Percentiles rank a stretch among this genome's conserved stretches.
Conservation (phyloP, 2,888 invertebrate genomes). For the Gymnocheta viridis region DNA sequence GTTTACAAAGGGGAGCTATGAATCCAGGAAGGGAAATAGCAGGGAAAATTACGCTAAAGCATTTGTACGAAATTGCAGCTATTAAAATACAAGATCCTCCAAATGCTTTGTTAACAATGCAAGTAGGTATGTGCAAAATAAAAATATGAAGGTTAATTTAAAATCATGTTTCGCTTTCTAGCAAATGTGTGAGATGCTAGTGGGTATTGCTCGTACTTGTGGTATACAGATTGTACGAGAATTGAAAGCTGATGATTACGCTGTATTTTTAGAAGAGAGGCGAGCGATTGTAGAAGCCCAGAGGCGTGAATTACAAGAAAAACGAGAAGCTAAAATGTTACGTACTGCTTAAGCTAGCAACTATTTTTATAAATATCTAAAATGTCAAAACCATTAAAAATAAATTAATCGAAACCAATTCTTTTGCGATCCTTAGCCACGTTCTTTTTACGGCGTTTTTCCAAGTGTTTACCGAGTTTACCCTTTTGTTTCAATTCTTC, state of each 20-base stretch:
- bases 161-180: constrained; percentile 76
- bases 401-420: constrained; percentile 77
- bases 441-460: constrained; percentile 90
- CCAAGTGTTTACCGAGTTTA: constrained; percentile 90
- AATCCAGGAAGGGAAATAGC: constrained; percentile 87
- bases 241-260: constrained; percentile 91
- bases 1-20: constrained; percentile 92
- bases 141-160: background rate
- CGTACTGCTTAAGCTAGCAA: constrained; percentile 85
- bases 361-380: constrained; percentile 67
- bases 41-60: constrained; percentile 96
- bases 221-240: constrained; percentile 93
- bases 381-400: constrained; percentile 67
- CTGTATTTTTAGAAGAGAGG: constrained; percentile 90
- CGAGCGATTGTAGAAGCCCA: constrained; percentile 87
- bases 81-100: constrained; percentile 96
- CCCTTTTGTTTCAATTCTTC: constrained; percentile 90
- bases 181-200: constrained; percentile 90
- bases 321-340: constrained; percentile 94
- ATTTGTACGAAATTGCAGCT: constrained; percentile 98
- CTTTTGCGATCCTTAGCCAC: constrained; percentile 81
- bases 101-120: constrained; percentile 80
- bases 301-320: constrained; percentile 89
- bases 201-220: constrained; percentile 89
- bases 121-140: constrained; percentile 72